Evolutionary conservation across 1,140 invertebrate genomes (phyloP).

Genomic region (Trichoplusia ni): DNA sequence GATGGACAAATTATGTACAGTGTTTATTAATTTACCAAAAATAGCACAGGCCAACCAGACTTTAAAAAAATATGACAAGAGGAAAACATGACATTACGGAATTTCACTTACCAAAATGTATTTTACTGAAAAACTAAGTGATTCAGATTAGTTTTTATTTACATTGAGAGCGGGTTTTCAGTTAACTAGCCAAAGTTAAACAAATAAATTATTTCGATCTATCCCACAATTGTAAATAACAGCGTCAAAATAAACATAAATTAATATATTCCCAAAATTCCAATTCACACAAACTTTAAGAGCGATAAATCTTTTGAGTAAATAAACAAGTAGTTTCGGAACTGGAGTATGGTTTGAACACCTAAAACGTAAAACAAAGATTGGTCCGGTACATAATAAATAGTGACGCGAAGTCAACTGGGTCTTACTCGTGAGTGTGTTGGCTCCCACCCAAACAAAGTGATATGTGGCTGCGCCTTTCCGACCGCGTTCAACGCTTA

Average conservation of each 20-base stretch:
- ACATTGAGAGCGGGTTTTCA: too few species aligned
- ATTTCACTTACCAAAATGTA: too few species aligned
- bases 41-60: too few species aligned
- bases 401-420: slow-evolving; percentile 12
- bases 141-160: too few species aligned
- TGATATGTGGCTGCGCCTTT: slow-evolving; percentile 22
- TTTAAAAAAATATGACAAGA: too few species aligned
- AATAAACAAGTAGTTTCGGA: slow-evolving; percentile 25
- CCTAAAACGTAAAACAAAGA: slow-evolving; percentile 29
- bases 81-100: too few species aligned
- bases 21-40: background rate
- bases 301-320: slow-evolving; percentile 13
- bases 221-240: too few species aligned
- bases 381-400: slow-evolving; percentile 30
- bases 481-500: slow-evolving; percentile 8
- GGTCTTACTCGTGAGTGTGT: background rate
- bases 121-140: too few species aligned
- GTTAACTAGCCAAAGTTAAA: too few species aligned
- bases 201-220: too few species aligned
- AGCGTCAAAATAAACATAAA: too few species aligned
- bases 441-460: slow-evolving; percentile 25
- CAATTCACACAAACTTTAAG: slow-evolving; percentile 15
- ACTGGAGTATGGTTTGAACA: slow-evolving; percentile 13
- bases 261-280: slow-evolving; percentile 1
- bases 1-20: background rate